A percentile compares a stretch with the other conserved stretches of the same genome.
Conservation (phyloP, 2,113 vertebrate genomes). For the Pimephales promelas region DNA sequence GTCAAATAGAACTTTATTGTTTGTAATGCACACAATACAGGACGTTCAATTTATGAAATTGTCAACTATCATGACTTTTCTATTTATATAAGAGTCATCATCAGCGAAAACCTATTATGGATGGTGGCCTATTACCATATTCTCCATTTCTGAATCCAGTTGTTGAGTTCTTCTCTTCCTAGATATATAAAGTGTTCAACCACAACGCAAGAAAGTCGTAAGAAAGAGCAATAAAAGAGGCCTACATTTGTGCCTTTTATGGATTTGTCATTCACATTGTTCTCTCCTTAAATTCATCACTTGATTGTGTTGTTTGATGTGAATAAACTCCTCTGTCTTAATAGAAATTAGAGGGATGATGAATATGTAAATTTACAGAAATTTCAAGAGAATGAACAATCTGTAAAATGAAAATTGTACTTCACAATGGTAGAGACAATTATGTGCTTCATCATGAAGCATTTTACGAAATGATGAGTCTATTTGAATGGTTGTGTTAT, state of each 20-base stretch:
- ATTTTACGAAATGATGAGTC: neutral
- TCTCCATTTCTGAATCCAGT: neutral
- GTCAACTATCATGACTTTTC: neutral
- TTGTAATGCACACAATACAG: neutral
- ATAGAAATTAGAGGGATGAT: neutral
- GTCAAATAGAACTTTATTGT: neutral
- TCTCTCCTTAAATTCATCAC: neutral
- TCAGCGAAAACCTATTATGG: neutral
- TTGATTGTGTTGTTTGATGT: neutral
- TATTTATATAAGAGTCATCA: constrained; percentile 12
- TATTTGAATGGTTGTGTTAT: neutral
- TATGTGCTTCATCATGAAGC: neutral
- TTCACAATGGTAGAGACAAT: neutral
- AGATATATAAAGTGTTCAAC: neutral
- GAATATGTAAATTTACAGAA: neutral
- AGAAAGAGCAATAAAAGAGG: neutral
- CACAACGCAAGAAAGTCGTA: neutral
- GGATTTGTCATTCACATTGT: neutral
- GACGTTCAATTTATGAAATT: neutral
- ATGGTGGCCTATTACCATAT: neutral
- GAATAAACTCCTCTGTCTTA: neutral
- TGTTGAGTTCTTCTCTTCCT: neutral
- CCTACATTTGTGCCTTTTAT: neutral
- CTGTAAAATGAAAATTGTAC: neutral
- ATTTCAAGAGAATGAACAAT: neutral